Evolutionary conservation across 2,113 vertebrate species (phyloP).

Genomic region (Coreoperca whiteheadi): DNA sequence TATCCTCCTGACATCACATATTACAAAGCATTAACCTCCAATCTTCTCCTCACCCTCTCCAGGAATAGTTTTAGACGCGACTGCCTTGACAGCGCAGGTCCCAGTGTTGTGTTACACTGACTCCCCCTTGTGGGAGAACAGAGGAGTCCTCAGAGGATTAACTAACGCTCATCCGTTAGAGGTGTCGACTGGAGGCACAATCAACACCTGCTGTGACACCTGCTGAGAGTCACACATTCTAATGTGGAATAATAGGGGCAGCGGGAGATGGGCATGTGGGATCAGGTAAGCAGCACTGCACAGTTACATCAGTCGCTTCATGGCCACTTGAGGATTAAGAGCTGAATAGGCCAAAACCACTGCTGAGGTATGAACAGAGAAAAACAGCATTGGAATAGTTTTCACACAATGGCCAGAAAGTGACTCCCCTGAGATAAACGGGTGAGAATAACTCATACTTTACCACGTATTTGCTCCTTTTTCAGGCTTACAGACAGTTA

Average conservation of each 20-base stretch:
- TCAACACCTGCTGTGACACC: constrained; percentile 60
- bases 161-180: constrained; percentile 21
- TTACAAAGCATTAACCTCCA: background rate
- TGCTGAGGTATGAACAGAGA: constrained; percentile 13
- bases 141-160: constrained; percentile 26
- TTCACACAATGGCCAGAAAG: constrained; percentile 54
- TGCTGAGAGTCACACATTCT: constrained; percentile 32
- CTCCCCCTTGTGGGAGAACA: constrained; percentile 52
- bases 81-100: background rate
- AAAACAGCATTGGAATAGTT: background rate
- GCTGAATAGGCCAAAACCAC: constrained; percentile 30
- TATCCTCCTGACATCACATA: background rate
- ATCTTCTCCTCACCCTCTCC: background rate
- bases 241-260: constrained; percentile 17
- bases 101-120: background rate
- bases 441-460: constrained; percentile 63
- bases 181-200: constrained; percentile 49
- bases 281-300: constrained; percentile 15
- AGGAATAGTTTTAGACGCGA: background rate
- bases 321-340: constrained; percentile 53
- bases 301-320: constrained; percentile 47
- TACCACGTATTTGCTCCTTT: constrained; percentile 58
- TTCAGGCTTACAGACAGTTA: constrained; percentile 65
- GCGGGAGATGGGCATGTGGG: background rate
- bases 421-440: constrained; percentile 36